Evolutionary conservation across 1,140 invertebrate genomes (phyloP).

Genomic region (Mesaphorura yosii): DNA sequence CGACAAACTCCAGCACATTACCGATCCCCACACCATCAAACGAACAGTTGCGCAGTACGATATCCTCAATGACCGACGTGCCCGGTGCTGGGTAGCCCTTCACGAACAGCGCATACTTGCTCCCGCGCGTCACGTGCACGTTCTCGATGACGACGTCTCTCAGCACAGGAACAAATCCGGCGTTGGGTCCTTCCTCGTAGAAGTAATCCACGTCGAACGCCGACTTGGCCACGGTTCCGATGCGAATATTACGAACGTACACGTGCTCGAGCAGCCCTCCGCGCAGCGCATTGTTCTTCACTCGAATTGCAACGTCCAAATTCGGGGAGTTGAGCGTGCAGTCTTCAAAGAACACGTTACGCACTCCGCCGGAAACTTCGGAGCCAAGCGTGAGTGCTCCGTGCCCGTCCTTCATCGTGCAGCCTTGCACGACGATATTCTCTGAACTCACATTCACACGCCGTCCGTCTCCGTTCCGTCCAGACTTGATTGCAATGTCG

Average conservation of each 20-base stretch:
- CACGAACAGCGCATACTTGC: background rate
- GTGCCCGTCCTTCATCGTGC: constrained; percentile 11
- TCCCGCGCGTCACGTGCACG: background rate
- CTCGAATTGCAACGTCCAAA: constrained; percentile 4
- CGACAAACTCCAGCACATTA: constrained; percentile 1
- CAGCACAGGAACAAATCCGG: constrained; percentile 1
- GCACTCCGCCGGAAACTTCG: constrained; percentile 3
- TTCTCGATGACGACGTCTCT: constrained; percentile 7
- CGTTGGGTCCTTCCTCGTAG: constrained; percentile 7
- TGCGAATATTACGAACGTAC: constrained; percentile 4
- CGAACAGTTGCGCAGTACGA: background rate
- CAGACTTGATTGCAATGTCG: constrained; percentile 9
- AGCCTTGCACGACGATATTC: no score
- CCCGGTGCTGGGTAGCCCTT: background rate
- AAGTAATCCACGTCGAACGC: constrained; percentile 4
- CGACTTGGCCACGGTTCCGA: background rate
- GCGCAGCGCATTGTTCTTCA: constrained; percentile 12
- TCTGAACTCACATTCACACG: constrained; percentile 2
- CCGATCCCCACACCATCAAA: background rate
- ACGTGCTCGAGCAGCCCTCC: constrained; percentile 9
- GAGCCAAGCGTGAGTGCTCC: constrained; percentile 2
- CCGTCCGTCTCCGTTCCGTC: constrained; percentile 7
- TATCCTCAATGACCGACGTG: background rate
- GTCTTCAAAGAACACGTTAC: constrained; percentile 7
- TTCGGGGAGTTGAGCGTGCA: background rate